A percentile compares a stretch with the other conserved stretches of the same genome.
Evolutionary conservation across 2,888 invertebrate species (phyloP).

Genomic region (Pristionchus exspectatus): DNA sequence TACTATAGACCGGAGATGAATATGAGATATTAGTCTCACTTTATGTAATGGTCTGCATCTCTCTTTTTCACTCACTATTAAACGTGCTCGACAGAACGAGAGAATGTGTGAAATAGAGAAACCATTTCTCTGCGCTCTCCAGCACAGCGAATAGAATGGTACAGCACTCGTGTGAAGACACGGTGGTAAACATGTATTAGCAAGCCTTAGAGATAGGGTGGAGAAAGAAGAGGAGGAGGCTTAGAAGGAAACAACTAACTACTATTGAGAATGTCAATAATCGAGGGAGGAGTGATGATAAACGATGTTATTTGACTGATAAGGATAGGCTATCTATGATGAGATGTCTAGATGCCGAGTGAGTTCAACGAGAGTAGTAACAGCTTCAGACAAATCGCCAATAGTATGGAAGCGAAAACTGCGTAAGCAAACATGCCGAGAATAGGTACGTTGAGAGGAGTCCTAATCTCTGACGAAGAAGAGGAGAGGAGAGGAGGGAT

Average conservation of each 20-base stretch:
- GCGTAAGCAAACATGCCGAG: neutral
- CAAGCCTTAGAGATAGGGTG: constrained; percentile 18
- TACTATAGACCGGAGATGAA: neutral
- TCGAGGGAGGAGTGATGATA: neutral
- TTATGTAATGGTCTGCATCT: neutral
- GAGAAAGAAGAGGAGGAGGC: neutral
- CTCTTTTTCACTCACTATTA: neutral
- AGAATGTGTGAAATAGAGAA: neutral
- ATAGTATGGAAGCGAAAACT: neutral
- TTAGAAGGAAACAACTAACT: neutral
- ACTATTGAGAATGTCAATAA: neutral
- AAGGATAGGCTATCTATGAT: neutral
- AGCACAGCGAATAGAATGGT: neutral
- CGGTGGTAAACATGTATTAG: constrained; percentile 44
- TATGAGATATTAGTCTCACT: neutral
- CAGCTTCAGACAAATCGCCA: neutral
- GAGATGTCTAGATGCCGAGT: neutral
- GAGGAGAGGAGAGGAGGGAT: neutral
- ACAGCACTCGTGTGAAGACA: constrained; percentile 4
- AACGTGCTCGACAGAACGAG: too few species aligned
- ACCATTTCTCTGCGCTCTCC: neutral
- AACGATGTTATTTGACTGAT: neutral
- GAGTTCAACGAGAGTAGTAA: neutral
- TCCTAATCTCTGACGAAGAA: neutral
- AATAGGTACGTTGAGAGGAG: constrained; percentile 6